These are phyloP conservation scores for Rhizomys pruinosus DNA, from an alignment of 2,113 vertebrate genomes.

Conservation along the genomic window DNA sequence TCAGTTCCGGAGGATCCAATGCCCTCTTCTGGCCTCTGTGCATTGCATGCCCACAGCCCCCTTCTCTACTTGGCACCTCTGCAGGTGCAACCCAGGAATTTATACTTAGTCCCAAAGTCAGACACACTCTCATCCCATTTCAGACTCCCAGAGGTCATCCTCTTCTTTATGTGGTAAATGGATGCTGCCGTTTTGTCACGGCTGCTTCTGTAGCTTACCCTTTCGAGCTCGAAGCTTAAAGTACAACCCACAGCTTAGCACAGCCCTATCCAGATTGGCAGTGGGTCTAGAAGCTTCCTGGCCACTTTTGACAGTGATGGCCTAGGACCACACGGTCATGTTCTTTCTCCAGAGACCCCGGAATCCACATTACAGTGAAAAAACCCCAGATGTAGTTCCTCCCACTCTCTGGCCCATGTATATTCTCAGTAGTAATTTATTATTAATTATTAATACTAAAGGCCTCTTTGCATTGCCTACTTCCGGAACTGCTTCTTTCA, in stretches of 20 bases:
- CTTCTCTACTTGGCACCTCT: not conserved
- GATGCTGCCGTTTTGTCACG: not conserved
- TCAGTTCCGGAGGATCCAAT: no score
- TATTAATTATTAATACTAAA: not conserved
- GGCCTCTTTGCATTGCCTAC: not conserved
- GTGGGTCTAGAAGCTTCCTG: not conserved
- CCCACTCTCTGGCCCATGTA: not conserved
- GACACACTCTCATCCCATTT: not conserved
- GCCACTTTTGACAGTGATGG: not conserved
- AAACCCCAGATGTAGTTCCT: not conserved
- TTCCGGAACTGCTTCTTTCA: not conserved
- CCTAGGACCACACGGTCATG: not conserved
- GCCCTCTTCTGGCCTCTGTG: no score
- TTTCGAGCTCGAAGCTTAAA: not conserved
- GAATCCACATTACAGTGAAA: not conserved
- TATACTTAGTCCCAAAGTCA: not conserved
- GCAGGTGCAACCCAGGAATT: not conserved
- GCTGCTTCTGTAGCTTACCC: not conserved
- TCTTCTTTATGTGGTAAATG: not conserved
- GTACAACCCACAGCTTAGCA: not conserved
- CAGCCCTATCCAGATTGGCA: not conserved
- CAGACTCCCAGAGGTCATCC: not conserved
- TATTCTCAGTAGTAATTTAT: not conserved
- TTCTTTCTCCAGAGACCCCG: not conserved
- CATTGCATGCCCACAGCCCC: no score